phyloP scores from a whole-genome alignment of 2,888 invertebrate genomes.

The Altica lythri region DNA sequence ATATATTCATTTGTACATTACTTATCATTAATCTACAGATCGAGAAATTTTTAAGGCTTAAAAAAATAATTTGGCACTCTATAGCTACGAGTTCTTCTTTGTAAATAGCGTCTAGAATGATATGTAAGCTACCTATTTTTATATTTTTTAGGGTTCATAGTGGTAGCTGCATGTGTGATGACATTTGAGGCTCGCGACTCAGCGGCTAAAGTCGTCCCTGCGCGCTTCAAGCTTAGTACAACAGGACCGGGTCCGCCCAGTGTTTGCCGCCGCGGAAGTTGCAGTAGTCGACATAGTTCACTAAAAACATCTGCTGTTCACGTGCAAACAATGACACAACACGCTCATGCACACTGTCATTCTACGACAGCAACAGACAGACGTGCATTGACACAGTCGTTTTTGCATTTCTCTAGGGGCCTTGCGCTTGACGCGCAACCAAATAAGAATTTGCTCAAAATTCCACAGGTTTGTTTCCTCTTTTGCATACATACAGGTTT shows the following conservation, averaged over 20 bases:
- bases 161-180: conserved; percentile 97
- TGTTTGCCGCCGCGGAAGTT: conserved; percentile 30
- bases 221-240: conserved; percentile 62
- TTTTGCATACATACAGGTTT: too few species aligned
- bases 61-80: too few species aligned
- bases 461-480: conserved; percentile 44
- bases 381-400: conserved; percentile 58
- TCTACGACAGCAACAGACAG: conserved; percentile 42
- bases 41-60: too few species aligned
- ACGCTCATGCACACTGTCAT: conserved; percentile 32
- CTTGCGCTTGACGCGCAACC: conserved; percentile 51
- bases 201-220: conserved; percentile 89
- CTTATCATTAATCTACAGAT: too few species aligned
- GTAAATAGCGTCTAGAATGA: too few species aligned
- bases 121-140: not conserved
- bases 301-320: conserved; percentile 52
- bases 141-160: conserved; percentile 76
- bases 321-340: conserved; percentile 40
- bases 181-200: conserved; percentile 97
- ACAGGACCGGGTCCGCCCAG: conserved; percentile 43
- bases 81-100: too few species aligned
- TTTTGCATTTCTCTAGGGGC: conserved; percentile 59
- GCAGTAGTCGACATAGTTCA: conserved; percentile 48
- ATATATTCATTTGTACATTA: too few species aligned
- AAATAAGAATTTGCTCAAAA: conserved; percentile 47